Conservation (phyloP, 2,888 invertebrate genomes). For the Capitulum mitella region DNA sequence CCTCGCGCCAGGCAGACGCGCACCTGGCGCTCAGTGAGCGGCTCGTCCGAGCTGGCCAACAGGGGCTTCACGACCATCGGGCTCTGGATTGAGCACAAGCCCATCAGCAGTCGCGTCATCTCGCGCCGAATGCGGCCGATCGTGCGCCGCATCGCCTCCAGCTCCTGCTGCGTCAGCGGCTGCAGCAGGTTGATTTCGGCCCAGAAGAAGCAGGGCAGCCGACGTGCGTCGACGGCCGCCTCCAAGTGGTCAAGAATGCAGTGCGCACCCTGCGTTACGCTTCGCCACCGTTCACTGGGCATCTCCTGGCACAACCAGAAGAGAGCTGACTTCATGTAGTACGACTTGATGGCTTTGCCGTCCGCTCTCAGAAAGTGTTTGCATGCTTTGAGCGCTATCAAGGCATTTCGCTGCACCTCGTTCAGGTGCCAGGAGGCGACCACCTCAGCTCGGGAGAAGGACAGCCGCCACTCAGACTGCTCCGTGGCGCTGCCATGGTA, state of each 20-base stretch:
- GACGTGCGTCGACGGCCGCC: not conserved
- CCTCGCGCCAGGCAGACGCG: conserved; percentile 49
- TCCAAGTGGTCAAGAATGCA: not conserved
- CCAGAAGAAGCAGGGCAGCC: not conserved
- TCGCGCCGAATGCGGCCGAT: not conserved
- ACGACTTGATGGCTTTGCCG: not conserved
- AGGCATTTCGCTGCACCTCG: not conserved
- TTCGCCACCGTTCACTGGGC: not conserved
- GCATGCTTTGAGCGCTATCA: not conserved
- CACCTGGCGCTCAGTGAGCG: not conserved
- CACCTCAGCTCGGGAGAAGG: not conserved
- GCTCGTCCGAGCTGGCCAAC: not conserved
- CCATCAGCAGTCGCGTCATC: not conserved
- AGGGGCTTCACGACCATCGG: not conserved
- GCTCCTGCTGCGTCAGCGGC: not conserved
- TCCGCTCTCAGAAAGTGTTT: not conserved
- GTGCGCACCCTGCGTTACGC: not conserved
- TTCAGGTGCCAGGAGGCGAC: not conserved
- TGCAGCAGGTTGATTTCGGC: conserved; percentile 1
- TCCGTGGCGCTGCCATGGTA: not conserved
- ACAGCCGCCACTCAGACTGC: not conserved
- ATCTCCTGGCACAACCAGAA: not conserved
- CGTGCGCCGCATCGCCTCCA: not conserved
- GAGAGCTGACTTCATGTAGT: not conserved
- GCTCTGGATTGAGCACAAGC: not conserved